phyloP scores from a whole-genome alignment of 1,140 invertebrate genomes.

The Calephelis virginiensis region DNA sequence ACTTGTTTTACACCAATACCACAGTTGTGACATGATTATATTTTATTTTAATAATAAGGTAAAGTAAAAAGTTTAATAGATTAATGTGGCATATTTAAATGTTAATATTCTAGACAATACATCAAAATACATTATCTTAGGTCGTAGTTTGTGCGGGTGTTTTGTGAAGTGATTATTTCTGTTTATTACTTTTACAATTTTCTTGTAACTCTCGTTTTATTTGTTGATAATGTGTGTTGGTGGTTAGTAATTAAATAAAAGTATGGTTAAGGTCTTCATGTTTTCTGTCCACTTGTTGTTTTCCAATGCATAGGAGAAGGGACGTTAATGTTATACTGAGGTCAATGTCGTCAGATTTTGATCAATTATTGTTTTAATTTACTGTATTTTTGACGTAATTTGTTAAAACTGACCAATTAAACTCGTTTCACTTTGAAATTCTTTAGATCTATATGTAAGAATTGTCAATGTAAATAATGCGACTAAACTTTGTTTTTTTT shows the following conservation, averaged over 20 bases:
- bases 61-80: constrained; percentile 20
- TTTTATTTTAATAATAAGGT: constrained; percentile 42
- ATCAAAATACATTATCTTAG: neutral
- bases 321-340: constrained; percentile 28
- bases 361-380: constrained; percentile 26
- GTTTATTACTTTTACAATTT: constrained; percentile 53
- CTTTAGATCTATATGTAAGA: neutral
- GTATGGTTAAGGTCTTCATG: neutral
- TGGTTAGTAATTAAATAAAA: constrained; percentile 12
- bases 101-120: constrained; percentile 31
- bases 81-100: constrained; percentile 35
- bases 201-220: constrained; percentile 26
- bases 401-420: neutral
- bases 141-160: constrained; percentile 46
- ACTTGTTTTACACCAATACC: constrained; percentile 33
- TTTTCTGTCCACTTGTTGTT: neutral
- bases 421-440: neutral
- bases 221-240: constrained; percentile 21
- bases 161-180: constrained; percentile 42
- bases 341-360: constrained; percentile 43
- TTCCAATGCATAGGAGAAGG: neutral
- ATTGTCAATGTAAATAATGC: constrained; percentile 23
- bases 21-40: constrained; percentile 44
- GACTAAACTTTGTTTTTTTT: constrained; percentile 27
- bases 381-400: constrained; percentile 21